A percentile compares a stretch with the other conserved stretches of the same genome.
These are phyloP conservation scores for Pipra filicauda DNA, from an alignment of 2,113 vertebrate species.

Conservation along the genomic window DNA sequence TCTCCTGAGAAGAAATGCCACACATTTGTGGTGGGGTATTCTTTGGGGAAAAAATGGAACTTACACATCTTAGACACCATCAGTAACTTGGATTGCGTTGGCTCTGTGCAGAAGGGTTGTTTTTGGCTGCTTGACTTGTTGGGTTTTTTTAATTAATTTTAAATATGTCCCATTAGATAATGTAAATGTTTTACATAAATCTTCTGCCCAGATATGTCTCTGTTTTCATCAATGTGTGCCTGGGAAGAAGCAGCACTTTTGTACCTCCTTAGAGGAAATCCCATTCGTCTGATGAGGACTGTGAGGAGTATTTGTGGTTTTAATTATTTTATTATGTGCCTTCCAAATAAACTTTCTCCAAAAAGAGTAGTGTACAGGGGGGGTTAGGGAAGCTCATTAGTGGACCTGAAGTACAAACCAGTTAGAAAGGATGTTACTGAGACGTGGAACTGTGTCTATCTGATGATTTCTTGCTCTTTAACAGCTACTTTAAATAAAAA, in stretches of 20 bases:
- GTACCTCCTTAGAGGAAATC: neutral
- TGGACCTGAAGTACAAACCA: neutral
- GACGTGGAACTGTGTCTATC: neutral
- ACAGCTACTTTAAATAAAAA: neutral
- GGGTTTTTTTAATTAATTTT: neutral
- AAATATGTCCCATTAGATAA: fast-evolving
- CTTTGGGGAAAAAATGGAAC: neutral
- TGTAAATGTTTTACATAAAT: neutral
- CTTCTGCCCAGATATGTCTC: neutral
- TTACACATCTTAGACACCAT: neutral
- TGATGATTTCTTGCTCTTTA: neutral
- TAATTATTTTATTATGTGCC: neutral
- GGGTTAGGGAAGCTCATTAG: neutral
- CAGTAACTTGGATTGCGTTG: neutral
- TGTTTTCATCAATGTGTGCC: neutral
- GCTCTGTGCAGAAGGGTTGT: neutral
- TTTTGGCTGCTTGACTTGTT: neutral
- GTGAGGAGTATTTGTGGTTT: neutral
- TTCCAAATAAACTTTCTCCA: neutral
- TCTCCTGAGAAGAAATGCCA: neutral
- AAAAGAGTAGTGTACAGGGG: neutral
- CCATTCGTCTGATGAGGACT: neutral
- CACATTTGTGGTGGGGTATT: neutral
- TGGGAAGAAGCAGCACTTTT: neutral
- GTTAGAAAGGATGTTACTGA: neutral